Base-by-base conservation (phyloP, 2,113 vertebrate genomes). In the Callipepla squamata region DNA sequence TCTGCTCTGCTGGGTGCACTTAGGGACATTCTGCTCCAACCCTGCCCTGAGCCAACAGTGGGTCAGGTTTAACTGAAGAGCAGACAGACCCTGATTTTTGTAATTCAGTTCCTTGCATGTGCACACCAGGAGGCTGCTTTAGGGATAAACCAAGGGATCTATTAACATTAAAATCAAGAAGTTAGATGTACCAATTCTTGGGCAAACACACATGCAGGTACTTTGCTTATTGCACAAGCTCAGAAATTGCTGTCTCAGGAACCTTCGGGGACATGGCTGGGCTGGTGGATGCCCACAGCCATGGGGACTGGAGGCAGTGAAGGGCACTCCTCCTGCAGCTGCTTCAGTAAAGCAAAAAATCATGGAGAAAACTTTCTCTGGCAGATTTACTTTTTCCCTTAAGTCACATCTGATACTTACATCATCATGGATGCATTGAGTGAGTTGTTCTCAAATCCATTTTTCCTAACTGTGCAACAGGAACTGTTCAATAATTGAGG, bases 271-370 rank as follows among this genome's bases (percentile, higher is more conserved):
- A 69, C 1, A 1, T 18, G 44, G 13, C 1, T 25, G 36, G n/a
- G 47, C 30, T 65, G 22, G 48, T 25, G 72, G 23, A 28, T 9
- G 10, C 22, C 72, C n/a, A 34, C 36, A 70, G 47, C 22, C 17
- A 17, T 3, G 0, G 4, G 7, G 40, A 25, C 30, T 32, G 30
- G 30, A 19, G 17, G 30, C 11, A n/a, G 25, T 0, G 1, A 26
- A 48, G 79, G 62, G 25, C 9, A 8, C n/a, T 57, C 20, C 53
- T 79, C 63, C 23, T 78, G 28, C 42, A 75, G 70, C n/a, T 79
- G 34, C 23, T 79, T 70, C 94, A 69, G 69, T 53, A 13, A 92
- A 87, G 70, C 55, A 17, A 48, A 44, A 91, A 57, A 44, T 42
- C 18, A 36, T 83, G 57, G 83, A 65, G 7, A 30, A 72, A 32